These are phyloP conservation scores for Drosophila infuscata DNA, from an alignment of 2,888 invertebrate genomes.

Conservation along the genomic window DNA sequence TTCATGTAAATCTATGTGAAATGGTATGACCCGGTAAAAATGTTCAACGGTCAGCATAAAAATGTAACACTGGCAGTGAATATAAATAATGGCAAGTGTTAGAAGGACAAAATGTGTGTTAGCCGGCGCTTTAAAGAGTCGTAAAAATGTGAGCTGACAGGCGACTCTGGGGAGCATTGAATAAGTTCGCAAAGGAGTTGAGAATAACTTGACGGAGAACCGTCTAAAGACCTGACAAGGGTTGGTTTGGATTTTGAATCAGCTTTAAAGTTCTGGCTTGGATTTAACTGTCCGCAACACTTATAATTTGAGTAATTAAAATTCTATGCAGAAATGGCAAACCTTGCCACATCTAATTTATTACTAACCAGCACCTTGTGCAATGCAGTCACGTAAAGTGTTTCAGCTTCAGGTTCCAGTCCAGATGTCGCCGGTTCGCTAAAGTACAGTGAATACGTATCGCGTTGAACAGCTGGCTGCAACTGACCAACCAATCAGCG, in stretches of 20 bases:
- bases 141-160: conserved; percentile 12
- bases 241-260: background rate
- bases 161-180: conserved; percentile 17
- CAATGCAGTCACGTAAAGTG: conserved; percentile 45
- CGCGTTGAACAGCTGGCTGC: conserved; percentile 29
- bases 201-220: background rate
- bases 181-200: background rate
- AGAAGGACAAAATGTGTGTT: conserved; percentile 58
- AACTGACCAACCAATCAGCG: conserved; percentile 1
- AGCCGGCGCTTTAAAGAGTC: conserved; percentile 40
- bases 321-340: conserved; percentile 7
- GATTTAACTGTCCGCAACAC: background rate
- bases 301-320: conserved; percentile 5
- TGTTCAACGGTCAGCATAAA: conserved; percentile 40
- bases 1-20: conserved; percentile 30
- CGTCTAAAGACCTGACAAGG: background rate
- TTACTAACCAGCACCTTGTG: conserved; percentile 20
- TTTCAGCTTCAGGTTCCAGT: conserved; percentile 24
- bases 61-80: conserved; percentile 32
- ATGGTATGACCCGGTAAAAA: conserved; percentile 33
- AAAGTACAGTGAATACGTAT: conserved; percentile 19
- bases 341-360: conserved; percentile 14
- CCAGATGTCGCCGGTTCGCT: conserved; percentile 18
- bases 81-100: conserved; percentile 27
- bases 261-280: background rate